Percentiles rank a stretch among this genome's conserved stretches.
Evolutionary conservation across 2,113 vertebrate genomes (phyloP).

Genomic region (Callopanchax toddi): DNA sequence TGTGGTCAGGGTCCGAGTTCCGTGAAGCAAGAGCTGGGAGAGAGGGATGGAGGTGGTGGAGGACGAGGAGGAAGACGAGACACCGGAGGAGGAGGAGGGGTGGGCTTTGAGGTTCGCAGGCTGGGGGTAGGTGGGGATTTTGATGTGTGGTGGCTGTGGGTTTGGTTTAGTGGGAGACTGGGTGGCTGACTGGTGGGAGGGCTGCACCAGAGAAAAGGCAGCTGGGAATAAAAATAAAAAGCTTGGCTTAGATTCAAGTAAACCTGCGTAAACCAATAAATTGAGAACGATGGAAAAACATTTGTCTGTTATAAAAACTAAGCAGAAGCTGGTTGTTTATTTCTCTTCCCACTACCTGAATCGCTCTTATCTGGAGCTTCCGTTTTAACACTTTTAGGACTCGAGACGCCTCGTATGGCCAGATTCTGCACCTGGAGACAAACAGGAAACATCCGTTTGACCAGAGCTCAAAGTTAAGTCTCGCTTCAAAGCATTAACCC

Average conservation of each 20-base stretch:
- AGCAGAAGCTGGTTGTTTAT: neutral
- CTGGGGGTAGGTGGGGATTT: conserved; percentile 78
- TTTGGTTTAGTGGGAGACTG: conserved; percentile 82
- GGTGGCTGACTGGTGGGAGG: conserved; percentile 58
- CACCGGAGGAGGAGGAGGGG: conserved; percentile 52
- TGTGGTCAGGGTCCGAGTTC: conserved; percentile 78
- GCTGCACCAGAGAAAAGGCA: conserved; percentile 85
- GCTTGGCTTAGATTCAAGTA: neutral
- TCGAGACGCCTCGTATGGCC: conserved; percentile 68
- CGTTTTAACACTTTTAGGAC: conserved; percentile 73
- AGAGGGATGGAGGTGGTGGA: conserved; percentile 82
- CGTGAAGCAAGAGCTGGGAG: conserved; percentile 91
- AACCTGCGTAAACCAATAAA: neutral
- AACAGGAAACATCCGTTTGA: rapidly evolving
- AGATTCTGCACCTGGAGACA: conserved; percentile 75
- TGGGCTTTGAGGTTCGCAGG: conserved; percentile 77
- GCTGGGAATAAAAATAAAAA: conserved; percentile 63
- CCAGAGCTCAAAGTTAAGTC: neutral
- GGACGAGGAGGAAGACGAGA: conserved; percentile 59
- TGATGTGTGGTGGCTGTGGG: conserved; percentile 78
- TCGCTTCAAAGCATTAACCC: rapidly evolving
- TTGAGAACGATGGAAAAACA: neutral
- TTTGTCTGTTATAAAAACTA: neutral
- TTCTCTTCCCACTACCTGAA: conserved; percentile 44
- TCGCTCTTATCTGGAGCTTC: conserved; percentile 76